phyloP scores from a whole-genome alignment of 2,888 invertebrate species.

The Phortica okadai region DNA sequence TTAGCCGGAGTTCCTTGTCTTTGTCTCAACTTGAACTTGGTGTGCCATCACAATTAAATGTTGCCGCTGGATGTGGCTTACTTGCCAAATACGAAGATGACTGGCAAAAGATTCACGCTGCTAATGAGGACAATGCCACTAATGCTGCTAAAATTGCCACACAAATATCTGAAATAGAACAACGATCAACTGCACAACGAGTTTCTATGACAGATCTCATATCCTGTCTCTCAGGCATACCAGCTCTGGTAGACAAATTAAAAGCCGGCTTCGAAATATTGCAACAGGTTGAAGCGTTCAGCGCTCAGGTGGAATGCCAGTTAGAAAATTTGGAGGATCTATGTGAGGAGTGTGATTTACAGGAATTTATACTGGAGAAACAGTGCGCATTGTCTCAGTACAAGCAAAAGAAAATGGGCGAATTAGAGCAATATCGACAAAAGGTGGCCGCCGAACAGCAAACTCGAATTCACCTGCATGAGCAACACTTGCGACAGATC shows the following conservation, averaged over 20 bases:
- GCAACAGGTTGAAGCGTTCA: constrained; percentile 77
- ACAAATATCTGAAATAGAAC: constrained; percentile 76
- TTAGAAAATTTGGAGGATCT: constrained; percentile 80
- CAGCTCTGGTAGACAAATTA: constrained; percentile 74
- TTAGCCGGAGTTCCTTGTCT: constrained; percentile 48
- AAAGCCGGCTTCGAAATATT: constrained; percentile 75
- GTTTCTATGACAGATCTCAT: constrained; percentile 68
- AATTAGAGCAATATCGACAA: constrained; percentile 76
- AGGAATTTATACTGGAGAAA: constrained; percentile 81
- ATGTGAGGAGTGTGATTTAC: constrained; percentile 81
- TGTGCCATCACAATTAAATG: constrained; percentile 73
- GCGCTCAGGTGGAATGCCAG: constrained; percentile 79
- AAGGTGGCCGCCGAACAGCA: constrained; percentile 80
- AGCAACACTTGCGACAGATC: constrained; percentile 78
- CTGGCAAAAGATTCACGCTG: constrained; percentile 81
- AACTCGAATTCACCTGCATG: constrained; percentile 78
- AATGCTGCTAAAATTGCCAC: constrained; percentile 77
- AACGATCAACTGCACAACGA: constrained; percentile 58
- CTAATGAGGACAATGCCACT: constrained; percentile 81
- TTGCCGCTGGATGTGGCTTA: constrained; percentile 81
- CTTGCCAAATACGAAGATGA: constrained; percentile 81
- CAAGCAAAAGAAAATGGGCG: constrained; percentile 82
- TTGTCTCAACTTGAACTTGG: constrained; percentile 54
- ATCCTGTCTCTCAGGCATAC: constrained; percentile 65
- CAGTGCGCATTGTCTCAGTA: constrained; percentile 81